phyloP scores from a whole-genome alignment of 2,113 vertebrate genomes.

The Beaufortia kweichowensis region DNA sequence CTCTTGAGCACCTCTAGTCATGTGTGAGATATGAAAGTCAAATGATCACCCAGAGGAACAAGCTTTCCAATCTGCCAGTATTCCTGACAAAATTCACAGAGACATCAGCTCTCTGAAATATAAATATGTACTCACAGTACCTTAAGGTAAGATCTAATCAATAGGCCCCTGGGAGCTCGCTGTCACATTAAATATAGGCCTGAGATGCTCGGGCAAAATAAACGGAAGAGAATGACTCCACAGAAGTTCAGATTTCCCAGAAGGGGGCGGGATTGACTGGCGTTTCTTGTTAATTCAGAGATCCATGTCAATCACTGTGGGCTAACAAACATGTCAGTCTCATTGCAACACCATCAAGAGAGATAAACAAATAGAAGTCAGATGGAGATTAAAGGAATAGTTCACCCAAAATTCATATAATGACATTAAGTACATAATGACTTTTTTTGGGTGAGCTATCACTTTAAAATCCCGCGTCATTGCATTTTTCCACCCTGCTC shows the following conservation, averaged over 20 bases:
- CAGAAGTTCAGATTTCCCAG: constrained; percentile 47
- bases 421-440: no score
- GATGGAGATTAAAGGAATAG: neutral
- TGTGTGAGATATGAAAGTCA: constrained; percentile 32
- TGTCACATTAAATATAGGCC: constrained; percentile 63
- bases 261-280: constrained; percentile 47
- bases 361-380: neutral
- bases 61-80: constrained; percentile 46
- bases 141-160: constrained; percentile 66
- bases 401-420: no score
- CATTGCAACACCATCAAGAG: neutral
- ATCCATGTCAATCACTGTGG: constrained; percentile 39
- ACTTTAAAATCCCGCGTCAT: no score
- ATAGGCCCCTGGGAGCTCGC: constrained; percentile 56
- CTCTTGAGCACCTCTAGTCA: neutral
- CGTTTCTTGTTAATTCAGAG: constrained; percentile 17
- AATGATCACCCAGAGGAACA: constrained; percentile 16
- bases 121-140: constrained; percentile 66
- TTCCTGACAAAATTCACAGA: constrained; percentile 58
- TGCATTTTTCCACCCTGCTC: no score
- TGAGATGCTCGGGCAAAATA: constrained; percentile 52
- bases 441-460: no score
- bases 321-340: constrained; percentile 1
- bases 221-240: constrained; percentile 58
- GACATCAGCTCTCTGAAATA: constrained; percentile 63